phyloP scores from a whole-genome alignment of 2,888 invertebrate species.

The Clivina fossor region DNA sequence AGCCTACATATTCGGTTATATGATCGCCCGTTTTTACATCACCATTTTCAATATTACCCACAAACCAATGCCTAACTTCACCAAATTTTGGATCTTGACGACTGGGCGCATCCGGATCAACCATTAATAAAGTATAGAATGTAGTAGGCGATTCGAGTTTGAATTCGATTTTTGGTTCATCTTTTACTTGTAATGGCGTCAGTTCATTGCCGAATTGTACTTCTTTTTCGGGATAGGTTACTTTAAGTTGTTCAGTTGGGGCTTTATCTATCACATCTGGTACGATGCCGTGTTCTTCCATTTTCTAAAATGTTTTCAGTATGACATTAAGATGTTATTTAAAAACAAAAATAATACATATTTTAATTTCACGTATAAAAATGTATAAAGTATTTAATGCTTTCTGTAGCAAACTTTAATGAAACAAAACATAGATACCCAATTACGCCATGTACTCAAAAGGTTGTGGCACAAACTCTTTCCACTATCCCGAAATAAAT shows the following conservation, averaged over 20 bases:
- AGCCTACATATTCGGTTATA: constrained; percentile 64
- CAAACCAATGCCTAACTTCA: constrained; percentile 79
- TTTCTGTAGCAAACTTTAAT: no score
- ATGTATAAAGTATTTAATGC: no score
- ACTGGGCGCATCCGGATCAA: constrained; percentile 78
- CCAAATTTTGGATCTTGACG: constrained; percentile 66
- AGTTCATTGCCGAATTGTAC: constrained; percentile 44
- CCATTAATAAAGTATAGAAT: constrained; percentile 54
- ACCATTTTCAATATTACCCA: constrained; percentile 69
- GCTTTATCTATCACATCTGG: constrained; percentile 47
- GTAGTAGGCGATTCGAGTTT: constrained; percentile 41
- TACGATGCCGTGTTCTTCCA: constrained; percentile 47
- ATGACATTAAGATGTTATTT: no score
- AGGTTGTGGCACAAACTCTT: no score
- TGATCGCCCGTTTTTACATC: constrained; percentile 59
- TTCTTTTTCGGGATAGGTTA: constrained; percentile 34
- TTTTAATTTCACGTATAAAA: no score
- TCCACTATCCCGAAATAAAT: no score
- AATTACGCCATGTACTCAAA: no score
- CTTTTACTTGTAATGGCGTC: constrained; percentile 45
- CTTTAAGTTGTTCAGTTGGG: constrained; percentile 41
- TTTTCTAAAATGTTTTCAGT: constrained; percentile 38
- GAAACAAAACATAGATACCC: no score
- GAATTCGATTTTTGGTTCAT: constrained; percentile 46
- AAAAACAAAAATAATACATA: no score